Percentiles rank a stretch among this genome's conserved stretches.
Conservation (phyloP, 2,888 invertebrate genomes). For the Disparrhopalites patrizii region DNA sequence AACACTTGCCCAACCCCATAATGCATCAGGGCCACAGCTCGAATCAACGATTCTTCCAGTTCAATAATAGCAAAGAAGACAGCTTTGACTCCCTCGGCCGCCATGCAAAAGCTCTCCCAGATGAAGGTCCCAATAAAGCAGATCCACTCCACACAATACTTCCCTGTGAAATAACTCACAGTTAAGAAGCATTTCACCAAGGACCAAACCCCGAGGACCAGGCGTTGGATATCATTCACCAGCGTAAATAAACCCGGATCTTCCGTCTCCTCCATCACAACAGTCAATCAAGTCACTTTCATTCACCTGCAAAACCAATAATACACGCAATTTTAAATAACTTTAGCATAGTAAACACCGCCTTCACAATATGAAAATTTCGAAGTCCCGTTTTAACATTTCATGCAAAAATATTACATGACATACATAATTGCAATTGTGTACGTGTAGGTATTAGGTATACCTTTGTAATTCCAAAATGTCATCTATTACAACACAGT, state of each 20-base stretch:
- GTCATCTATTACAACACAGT: no score
- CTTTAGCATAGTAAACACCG: no score
- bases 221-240: slow-evolving; percentile 17
- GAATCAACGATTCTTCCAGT: slow-evolving; percentile 17
- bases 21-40: slow-evolving; percentile 6
- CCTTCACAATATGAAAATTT: no score
- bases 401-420: no score
- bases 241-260: slow-evolving; percentile 18
- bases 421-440: no score
- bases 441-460: no score
- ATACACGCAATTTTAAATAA: no score
- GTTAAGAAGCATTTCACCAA: slow-evolving; percentile 19
- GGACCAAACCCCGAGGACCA: not conserved
- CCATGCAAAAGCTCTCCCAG: slow-evolving; percentile 6
- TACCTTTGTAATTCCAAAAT: no score
- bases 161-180: slow-evolving; percentile 26
- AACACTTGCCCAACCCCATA: slow-evolving; percentile 20
- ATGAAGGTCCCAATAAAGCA: not conserved
- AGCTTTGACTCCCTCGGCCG: slow-evolving; percentile 1
- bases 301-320: no score
- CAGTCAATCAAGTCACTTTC: no score
- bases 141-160: slow-evolving; percentile 11
- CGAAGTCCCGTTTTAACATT: no score
- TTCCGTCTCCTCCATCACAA: slow-evolving; percentile 17
- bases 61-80: slow-evolving; percentile 22